Evolutionary conservation across 2,888 invertebrate genomes (phyloP), one percentile per base, ranked within the genome.

Genomic region (Muschampia plurimacula): DNA sequence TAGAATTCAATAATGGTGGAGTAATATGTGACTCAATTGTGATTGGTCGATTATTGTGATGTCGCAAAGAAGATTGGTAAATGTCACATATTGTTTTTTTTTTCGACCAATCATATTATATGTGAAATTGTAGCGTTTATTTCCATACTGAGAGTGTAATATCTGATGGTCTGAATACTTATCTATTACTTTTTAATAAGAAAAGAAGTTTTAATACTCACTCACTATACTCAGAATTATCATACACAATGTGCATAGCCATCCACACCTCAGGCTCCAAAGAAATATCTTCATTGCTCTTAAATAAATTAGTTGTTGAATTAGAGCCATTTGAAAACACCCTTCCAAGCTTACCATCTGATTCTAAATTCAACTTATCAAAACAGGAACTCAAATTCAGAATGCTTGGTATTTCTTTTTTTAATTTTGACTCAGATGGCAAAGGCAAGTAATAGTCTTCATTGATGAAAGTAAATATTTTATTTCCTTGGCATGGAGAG

Each of bases 391-490:
- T 80, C n/a, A 90, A 78, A 77, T 83, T 82, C 0, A 78, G 39
- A 72, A 81, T 59, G 71, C 68, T 69, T 28, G 46, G 28, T 10
- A 66, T 66, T 64, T 74, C 72, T 79, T 71, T 78, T 82, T 52
- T 78, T 73, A 74, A 72, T 82, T 49, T 78, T 73, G 74, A 72
- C 66, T 87, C 86, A 22, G 84, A 52, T 39, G 92, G 89, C 75
- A 88, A 82, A 0, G 92, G 88, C 60, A 89, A 80, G 77, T 93
- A 95, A 52, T 90, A 88, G 81, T 97, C 97, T 10, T 94, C 92
- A 76, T 96, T 84, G 1, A 95, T 89, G 77, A 96, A 96, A 1
- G 96, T 95, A 77, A 95, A 96, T 74, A 83, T 85, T 90, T 80
- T 93, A 78, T 77, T 85, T 78, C 79, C 85, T 82, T 74, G 81